phyloP scores from a whole-genome alignment of 1,140 invertebrate species.

The Drosophila nebulosa region DNA sequence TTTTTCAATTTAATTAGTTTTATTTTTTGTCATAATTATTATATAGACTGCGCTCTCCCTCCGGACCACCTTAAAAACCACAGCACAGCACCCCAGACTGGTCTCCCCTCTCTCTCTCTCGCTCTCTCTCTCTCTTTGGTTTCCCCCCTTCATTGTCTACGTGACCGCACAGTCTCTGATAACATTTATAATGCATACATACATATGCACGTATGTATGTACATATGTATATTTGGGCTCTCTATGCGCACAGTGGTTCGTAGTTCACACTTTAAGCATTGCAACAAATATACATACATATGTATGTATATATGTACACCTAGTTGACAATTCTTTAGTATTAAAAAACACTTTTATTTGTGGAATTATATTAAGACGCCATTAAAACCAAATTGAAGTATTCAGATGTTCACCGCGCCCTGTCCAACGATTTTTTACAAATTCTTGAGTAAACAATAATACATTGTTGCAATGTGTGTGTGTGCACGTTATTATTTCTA shows the following conservation, averaged over 20 bases:
- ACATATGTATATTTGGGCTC: neutral
- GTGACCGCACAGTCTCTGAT: neutral
- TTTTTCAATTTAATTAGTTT: constrained; percentile 32
- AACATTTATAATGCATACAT: neutral
- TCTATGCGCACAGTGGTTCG: neutral
- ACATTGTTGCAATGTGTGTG: no score
- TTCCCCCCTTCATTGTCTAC: neutral
- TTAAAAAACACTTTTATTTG: no score
- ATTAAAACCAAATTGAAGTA: no score
- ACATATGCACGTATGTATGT: neutral
- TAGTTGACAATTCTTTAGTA: no score
- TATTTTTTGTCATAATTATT: constrained; percentile 1
- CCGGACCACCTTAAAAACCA: neutral
- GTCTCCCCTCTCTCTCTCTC: neutral
- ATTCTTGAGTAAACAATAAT: no score
- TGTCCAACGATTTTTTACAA: no score
- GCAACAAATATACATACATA: neutral
- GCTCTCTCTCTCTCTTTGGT: neutral
- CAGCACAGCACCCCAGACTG: neutral
- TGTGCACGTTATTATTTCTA: no score
- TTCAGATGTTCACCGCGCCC: no score
- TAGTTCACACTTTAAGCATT: no score
- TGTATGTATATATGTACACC: neutral
- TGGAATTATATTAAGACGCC: no score
- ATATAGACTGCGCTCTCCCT: neutral